Evolutionary conservation across 2,113 vertebrate species (phyloP).

Genomic region (Carollia perspicillata): DNA sequence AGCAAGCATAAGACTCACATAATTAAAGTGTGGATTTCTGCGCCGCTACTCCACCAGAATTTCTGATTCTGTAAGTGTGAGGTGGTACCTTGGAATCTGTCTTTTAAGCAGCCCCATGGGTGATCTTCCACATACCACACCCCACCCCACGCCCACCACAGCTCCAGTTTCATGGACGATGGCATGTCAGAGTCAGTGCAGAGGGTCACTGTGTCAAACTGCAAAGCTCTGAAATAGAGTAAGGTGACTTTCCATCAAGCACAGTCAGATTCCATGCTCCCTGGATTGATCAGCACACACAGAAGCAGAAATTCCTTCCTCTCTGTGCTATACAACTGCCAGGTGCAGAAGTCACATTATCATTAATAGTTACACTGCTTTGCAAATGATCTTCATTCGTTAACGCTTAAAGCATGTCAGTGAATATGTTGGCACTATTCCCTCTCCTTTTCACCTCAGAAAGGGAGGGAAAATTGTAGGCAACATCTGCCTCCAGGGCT

Average conservation of each 20-base stretch:
- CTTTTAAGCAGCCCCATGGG: background rate
- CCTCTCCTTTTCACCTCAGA: background rate
- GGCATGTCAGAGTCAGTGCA: background rate
- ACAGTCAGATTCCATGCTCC: background rate
- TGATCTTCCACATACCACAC: background rate
- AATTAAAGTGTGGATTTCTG: background rate
- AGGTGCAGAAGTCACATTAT: background rate
- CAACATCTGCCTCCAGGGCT: background rate
- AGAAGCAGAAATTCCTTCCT: background rate
- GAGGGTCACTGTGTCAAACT: background rate
- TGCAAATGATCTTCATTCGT: background rate
- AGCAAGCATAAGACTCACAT: background rate
- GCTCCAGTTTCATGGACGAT: background rate
- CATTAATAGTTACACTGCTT: background rate
- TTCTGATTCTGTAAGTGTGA: background rate
- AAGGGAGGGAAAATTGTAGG: background rate
- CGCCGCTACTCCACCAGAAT: background rate
- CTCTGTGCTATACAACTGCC: background rate
- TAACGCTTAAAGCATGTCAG: background rate
- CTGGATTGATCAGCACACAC: background rate
- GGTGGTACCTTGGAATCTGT: background rate
- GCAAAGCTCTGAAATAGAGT: background rate
- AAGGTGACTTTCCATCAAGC: background rate
- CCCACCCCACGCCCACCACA: background rate
- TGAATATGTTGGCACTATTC: background rate